These are phyloP conservation scores for Branchellion lobata DNA, from an alignment of 2,888 invertebrate genomes.

Conservation along the genomic window DNA sequence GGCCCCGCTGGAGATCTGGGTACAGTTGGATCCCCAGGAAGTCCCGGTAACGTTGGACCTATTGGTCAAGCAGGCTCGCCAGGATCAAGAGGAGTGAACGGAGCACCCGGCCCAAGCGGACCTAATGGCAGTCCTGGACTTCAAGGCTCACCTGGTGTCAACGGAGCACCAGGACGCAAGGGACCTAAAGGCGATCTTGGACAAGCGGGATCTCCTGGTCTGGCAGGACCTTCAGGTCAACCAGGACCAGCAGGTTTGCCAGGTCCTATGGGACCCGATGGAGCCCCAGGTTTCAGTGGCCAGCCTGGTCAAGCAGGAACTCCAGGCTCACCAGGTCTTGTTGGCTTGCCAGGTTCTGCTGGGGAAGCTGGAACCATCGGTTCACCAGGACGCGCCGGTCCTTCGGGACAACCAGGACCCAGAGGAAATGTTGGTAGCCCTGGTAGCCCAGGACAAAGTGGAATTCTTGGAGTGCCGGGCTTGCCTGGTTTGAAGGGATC, in stretches of 20 bases:
- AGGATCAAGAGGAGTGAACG: constrained; percentile 2
- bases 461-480: constrained; percentile 38
- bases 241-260: constrained; percentile 38
- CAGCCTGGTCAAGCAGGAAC: constrained; percentile 32
- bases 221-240: constrained; percentile 44
- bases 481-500: constrained; percentile 34
- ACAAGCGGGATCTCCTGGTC: constrained; percentile 43
- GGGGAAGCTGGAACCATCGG: constrained; percentile 39
- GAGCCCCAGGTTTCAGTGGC: constrained; percentile 17
- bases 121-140: constrained; percentile 33
- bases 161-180: not conserved
- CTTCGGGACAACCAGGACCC: constrained; percentile 26
- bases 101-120: constrained; percentile 35
- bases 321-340: constrained; percentile 18
- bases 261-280: constrained; percentile 36
- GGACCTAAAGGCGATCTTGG: constrained; percentile 42
- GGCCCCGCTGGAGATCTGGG: constrained; percentile 30
- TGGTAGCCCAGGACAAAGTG: constrained; percentile 43
- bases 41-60: constrained; percentile 42
- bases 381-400: constrained; percentile 6
- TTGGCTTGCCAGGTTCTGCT: constrained; percentile 27
- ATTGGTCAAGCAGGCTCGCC: constrained; percentile 47
- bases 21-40: constrained; percentile 32
- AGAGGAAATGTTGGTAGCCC: constrained; percentile 42
- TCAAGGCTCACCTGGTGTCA: not conserved